Evolutionary conservation across 2,888 invertebrate species (phyloP).

Genomic region (Nebria salina): DNA sequence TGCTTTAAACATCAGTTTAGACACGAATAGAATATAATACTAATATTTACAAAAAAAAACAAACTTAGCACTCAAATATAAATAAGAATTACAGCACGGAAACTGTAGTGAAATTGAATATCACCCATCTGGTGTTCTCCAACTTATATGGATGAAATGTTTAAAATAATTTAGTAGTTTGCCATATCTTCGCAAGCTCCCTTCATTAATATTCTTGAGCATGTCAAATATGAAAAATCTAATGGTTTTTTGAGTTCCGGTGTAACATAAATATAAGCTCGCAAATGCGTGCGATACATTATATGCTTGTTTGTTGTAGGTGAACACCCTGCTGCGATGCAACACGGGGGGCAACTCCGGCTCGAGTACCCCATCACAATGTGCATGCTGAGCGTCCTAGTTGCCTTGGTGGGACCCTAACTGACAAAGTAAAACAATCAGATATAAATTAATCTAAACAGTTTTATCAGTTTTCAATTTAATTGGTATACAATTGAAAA

Average conservation of each 20-base stretch:
- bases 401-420: slow-evolving; percentile 69
- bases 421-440: slow-evolving; percentile 35
- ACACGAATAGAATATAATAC: too few relatives aligned
- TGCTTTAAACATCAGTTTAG: too few relatives aligned
- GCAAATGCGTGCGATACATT: not conserved
- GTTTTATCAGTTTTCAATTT: not conserved
- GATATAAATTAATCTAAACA: not conserved
- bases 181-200: too few relatives aligned
- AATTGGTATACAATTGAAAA: not conserved
- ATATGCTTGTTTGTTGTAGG: slow-evolving; percentile 65
- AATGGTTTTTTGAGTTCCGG: not conserved
- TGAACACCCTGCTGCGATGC: slow-evolving; percentile 88
- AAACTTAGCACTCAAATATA: too few relatives aligned
- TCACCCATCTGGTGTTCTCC: too few relatives aligned
- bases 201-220: not conserved
- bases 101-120: too few relatives aligned
- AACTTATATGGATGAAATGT: too few relatives aligned
- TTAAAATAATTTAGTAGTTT: too few relatives aligned
- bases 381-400: slow-evolving; percentile 74
- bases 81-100: too few relatives aligned
- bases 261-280: not conserved
- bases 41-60: too few relatives aligned
- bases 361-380: slow-evolving; percentile 78
- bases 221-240: not conserved
- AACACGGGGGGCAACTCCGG: slow-evolving; percentile 78